These are phyloP conservation scores for Brachionichthys hirsutus DNA, from an alignment of 2,113 vertebrate species.

Conservation along the genomic window DNA sequence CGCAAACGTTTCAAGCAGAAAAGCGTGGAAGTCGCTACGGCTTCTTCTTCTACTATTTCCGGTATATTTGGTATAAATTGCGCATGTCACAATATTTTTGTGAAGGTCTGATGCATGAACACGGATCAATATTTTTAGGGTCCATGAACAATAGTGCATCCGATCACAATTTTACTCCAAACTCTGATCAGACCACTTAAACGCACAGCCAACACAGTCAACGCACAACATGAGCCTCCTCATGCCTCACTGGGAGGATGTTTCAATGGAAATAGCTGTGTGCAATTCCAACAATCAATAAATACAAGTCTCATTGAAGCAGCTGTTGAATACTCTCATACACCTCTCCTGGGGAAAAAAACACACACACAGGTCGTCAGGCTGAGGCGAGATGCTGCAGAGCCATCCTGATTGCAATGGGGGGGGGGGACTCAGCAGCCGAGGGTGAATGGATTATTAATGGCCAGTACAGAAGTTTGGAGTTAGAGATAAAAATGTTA, in stretches of 20 bases:
- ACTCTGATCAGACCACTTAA: too few relatives aligned
- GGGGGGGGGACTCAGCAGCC: slow-evolving; percentile 18
- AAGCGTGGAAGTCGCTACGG: too few relatives aligned
- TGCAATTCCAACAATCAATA: not conserved
- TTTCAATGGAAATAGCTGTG: not conserved
- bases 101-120: too few relatives aligned
- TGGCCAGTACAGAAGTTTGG: slow-evolving; percentile 13
- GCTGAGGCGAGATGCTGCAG: slow-evolving; percentile 22
- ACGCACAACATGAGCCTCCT: not conserved
- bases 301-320: not conserved
- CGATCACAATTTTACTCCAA: too few relatives aligned
- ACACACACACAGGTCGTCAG: slow-evolving; percentile 11
- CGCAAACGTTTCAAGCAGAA: too few relatives aligned
- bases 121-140: too few relatives aligned
- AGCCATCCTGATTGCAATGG: slow-evolving; percentile 24
- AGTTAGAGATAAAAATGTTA: slow-evolving; percentile 18
- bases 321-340: not conserved
- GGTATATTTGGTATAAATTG: too few relatives aligned
- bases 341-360: not conserved
- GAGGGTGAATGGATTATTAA: slow-evolving; percentile 50
- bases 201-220: slow-evolving; percentile 6
- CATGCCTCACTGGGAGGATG: not conserved
- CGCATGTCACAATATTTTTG: too few relatives aligned
- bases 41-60: too few relatives aligned
- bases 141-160: too few relatives aligned